These are phyloP conservation scores for Entosphenus tridentatus DNA, from an alignment of 2,113 vertebrate genomes.

Conservation along the genomic window DNA sequence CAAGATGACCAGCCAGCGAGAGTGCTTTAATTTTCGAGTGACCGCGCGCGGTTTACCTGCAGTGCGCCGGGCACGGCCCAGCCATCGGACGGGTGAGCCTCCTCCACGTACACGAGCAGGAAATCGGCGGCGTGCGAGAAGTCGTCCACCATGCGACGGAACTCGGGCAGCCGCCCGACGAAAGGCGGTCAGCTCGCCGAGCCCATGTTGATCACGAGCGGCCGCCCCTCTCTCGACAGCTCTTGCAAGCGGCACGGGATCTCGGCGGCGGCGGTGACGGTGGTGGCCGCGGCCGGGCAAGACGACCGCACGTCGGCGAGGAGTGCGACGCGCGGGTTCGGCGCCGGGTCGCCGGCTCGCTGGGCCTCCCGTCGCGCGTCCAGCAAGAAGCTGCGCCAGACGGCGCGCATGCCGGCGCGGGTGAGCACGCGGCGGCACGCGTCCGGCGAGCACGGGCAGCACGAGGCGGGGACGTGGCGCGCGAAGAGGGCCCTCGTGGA, in stretches of 20 bases:
- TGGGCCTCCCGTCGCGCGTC: constrained; percentile 76
- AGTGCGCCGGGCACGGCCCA: constrained; percentile 67
- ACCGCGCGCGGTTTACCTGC: constrained; percentile 4
- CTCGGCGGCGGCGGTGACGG: neutral
- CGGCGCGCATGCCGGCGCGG: constrained; percentile 61
- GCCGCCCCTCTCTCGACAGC: constrained; percentile 53
- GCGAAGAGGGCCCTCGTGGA: constrained; percentile 18
- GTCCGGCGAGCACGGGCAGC: constrained; percentile 44
- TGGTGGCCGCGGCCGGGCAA: neutral
- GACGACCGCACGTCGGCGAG: constrained; percentile 19
- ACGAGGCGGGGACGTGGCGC: constrained; percentile 34
- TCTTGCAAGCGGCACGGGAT: constrained; percentile 40
- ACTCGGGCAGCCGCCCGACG: constrained; percentile 60
- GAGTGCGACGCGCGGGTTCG: constrained; percentile 69
- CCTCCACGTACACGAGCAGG: constrained; percentile 84
- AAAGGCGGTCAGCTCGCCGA: constrained; percentile 96
- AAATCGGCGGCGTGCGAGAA: constrained; percentile 79
- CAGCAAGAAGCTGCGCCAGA: constrained; percentile 86
- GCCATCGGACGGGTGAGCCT: constrained; percentile 83
- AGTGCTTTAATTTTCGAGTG: too few relatives aligned
- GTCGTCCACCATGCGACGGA: constrained; percentile 75
- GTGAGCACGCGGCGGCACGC: constrained; percentile 58
- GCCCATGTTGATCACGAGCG: constrained; percentile 90
- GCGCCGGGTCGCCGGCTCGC: constrained; percentile 63
- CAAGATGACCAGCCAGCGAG: too few relatives aligned